phyloP scores from a whole-genome alignment of 2,797 vertebrate species.

The Pelochelys cantorii region DNA sequence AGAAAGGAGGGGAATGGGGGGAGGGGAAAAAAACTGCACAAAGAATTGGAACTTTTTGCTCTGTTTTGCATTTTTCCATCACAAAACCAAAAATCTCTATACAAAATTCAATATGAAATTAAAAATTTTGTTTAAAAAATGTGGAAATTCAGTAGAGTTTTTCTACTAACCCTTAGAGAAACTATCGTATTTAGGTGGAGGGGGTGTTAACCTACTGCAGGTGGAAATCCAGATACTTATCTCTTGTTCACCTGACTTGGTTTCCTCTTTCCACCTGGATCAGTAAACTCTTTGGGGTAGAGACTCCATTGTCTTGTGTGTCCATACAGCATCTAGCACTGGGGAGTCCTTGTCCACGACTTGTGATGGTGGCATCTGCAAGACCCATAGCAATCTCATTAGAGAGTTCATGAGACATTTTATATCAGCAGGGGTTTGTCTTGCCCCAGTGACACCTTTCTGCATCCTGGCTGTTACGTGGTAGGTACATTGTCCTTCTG shows the following conservation, averaged over 20 bases:
- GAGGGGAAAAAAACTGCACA: neutral
- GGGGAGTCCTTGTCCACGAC: neutral
- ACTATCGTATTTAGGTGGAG: neutral
- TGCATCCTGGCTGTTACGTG: neutral
- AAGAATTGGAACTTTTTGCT: neutral
- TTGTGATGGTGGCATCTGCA: too few relatives aligned
- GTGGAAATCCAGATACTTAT: neutral
- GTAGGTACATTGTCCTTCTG: neutral
- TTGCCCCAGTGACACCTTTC: neutral
- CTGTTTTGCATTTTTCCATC: neutral
- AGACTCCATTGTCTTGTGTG: neutral
- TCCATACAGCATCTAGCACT: neutral
- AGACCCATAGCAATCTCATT: neutral
- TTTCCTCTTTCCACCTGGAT: neutral
- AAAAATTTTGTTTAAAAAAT: neutral
- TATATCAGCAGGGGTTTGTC: neutral
- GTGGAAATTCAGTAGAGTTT: neutral
- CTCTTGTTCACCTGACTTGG: neutral
- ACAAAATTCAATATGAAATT: neutral
- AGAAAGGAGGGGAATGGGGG: neutral
- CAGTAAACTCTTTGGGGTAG: neutral
- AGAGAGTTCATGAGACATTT: neutral
- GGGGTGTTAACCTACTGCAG: neutral
- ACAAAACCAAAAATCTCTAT: neutral
- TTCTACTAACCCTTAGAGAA: neutral